Conservation (phyloP, 2,888 invertebrate genomes). For the Incurvaria masculella region DNA sequence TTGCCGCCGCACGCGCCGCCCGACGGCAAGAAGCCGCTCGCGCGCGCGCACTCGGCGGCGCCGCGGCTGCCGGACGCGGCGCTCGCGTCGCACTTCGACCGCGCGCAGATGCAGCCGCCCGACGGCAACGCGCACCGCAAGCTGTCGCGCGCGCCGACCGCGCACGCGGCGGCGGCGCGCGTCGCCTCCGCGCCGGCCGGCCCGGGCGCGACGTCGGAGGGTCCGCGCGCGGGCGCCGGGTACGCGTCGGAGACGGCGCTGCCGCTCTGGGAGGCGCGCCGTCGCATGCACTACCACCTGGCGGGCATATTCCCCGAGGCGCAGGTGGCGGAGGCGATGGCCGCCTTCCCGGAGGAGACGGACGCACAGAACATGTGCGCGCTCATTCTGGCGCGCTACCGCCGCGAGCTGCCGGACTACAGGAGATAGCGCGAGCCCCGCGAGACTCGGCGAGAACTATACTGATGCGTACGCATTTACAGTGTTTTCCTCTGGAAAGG, state of each 20-base stretch:
- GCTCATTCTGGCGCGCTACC: constrained; percentile 72
- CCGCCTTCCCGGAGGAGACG: constrained; percentile 82
- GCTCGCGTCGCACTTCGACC: constrained; percentile 45
- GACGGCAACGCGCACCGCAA: constrained; percentile 43
- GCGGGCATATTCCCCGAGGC: constrained; percentile 90
- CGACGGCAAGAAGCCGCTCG: constrained; percentile 58
- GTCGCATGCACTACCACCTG: constrained; percentile 81
- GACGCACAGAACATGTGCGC: constrained; percentile 89
- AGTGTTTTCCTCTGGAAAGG: neutral
- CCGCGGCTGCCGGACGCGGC: constrained; percentile 39
- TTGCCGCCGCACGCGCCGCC: constrained; percentile 52
- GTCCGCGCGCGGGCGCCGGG: constrained; percentile 30
- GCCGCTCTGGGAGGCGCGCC: constrained; percentile 64
- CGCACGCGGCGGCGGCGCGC: constrained; percentile 62
- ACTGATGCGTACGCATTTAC: neutral
- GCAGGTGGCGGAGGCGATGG: constrained; percentile 87
- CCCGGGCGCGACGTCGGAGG: constrained; percentile 35
- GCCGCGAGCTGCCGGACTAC: constrained; percentile 31
- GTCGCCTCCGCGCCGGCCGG: constrained; percentile 74
- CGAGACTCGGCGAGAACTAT: neutral
- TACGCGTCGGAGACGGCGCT: constrained; percentile 46
- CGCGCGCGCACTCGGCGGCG: constrained; percentile 65
- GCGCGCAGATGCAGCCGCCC: constrained; percentile 43
- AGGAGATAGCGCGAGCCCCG: neutral
- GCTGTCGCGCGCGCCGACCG: constrained; percentile 72